Evolutionary conservation across 2,888 invertebrate genomes (phyloP), one percentile per base, ranked within the genome.

Genomic region (Lacanobia wlatinum): DNA sequence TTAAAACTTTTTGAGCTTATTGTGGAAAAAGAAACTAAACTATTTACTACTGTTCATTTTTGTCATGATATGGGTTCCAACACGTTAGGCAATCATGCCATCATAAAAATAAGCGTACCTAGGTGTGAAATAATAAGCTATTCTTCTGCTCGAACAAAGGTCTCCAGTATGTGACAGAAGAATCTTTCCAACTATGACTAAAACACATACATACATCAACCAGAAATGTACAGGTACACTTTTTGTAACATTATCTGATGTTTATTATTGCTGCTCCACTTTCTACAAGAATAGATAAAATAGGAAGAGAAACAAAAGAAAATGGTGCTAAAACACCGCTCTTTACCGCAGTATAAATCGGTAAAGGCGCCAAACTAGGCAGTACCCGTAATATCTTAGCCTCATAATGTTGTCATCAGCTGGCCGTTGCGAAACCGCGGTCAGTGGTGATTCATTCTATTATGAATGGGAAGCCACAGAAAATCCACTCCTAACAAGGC

Each of bases 361-460:
- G 43, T 55, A 58, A 68, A 79, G 50, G 68, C 64, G 58, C 78
- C 78, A 46, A 71, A 62, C 71, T 70, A 82, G 60, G 40, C 34
- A 78, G 61, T 83, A 59, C 69, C 69, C 60, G 76, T 75, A 83
- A 75, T 70, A 70, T 70, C 64, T 67, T 61, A 65, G 71, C 67
- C 68, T 78, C 84, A 68, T 78, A 84, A 78, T 78, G 70, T 78
- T 84, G 82, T 84, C 82, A 82, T 82, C 84, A 82, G 67, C 68
- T 69, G 68, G 64, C 55, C 81, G 69, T 84, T 82, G 82, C 69
- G 48, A 73, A 64, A 86, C 84, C 62, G 78, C 61, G 86, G 84
- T 85, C 86, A 84, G 78, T 12, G 68, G 73, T 84, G 86, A 84
- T 86, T 84, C 84, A 85, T 76, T 52, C 73, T 61, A 58, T 66